These are phyloP conservation scores for Chauna torquata DNA, from an alignment of 2,113 vertebrate genomes.

Conservation along the genomic window DNA sequence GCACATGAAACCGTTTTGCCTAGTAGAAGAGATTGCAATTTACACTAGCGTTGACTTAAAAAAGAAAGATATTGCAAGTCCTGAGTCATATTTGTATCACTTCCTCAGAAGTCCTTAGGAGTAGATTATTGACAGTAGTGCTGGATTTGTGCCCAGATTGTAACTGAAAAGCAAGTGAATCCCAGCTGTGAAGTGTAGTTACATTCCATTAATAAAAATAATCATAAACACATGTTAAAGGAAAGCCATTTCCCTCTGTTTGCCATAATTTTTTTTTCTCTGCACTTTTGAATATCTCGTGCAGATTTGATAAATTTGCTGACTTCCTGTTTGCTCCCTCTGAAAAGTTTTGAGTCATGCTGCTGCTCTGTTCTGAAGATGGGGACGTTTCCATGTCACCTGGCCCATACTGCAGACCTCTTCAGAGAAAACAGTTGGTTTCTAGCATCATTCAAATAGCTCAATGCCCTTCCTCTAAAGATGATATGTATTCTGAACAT, in stretches of 20 bases:
- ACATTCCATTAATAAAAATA: neutral
- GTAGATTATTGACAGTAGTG: neutral
- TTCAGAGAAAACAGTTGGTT: neutral
- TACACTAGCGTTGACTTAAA: neutral
- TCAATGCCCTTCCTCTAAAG: neutral
- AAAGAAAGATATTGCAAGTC: neutral
- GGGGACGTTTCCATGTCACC: neutral
- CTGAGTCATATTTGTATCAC: neutral
- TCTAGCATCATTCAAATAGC: neutral
- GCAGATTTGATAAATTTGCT: neutral
- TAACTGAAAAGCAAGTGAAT: neutral
- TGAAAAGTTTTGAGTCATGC: neutral
- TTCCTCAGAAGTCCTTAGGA: neutral
- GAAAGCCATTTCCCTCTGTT: neutral
- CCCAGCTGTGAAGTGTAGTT: neutral
- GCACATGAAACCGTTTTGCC: neutral
- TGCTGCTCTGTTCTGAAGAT: neutral
- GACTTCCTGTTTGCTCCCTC: neutral
- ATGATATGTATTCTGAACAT: neutral
- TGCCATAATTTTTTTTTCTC: neutral
- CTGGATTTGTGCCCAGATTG: neutral
- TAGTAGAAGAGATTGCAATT: neutral
- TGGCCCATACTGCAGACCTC: neutral
- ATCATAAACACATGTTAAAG: neutral
- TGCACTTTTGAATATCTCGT: neutral